Evolutionary conservation across 2,888 invertebrate species (phyloP), one percentile per base, ranked within the genome.

Genomic region (Hypolimnas misippus): DNA sequence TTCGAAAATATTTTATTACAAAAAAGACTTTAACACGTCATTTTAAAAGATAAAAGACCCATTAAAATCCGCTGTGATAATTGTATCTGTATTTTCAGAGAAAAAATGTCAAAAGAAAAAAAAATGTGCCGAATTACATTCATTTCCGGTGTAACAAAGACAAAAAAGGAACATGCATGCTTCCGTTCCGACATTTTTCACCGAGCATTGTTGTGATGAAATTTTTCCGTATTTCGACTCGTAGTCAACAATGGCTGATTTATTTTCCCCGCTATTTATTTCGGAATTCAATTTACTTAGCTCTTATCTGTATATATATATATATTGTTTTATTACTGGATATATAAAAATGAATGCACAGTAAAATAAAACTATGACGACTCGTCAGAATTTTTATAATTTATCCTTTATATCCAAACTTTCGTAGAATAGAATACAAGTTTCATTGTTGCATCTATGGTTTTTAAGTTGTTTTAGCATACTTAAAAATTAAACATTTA

Each of bases 171-270:
- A 38, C 49, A 21, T 51, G 49, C 46, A 33, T 42, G 25, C 25
- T 62, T 40, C 33, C 16, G 46, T 57, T 57, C 52, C 40, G 25
- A 31, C 44, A 57, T 62, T 62, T 62, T 46, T 57, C 44, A 62
- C 19, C 19, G 52, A 29, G 52, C 57, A 46, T 57, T 61, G 56
- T 56, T 55, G 51, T 44, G 46, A 62, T 62, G 62, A 52, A 62
- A 52, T 62, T 52, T 56, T 62, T 57, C 35, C 57, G 57, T 40
- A 40, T 62, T 44, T 57, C 25, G 62, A 44, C 10, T 31, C 40
- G 54, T 49, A 33, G 61, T 31, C 31, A 51, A 51, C 62, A 57
- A 62, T 51, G 33, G 21, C 52, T 33, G 51, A 62, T 50, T 57
- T 62, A 56, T 54, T 62, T 51, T 56, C 51, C 16, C 14, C 31